Base-by-base conservation (phyloP, 2,797 vertebrate genomes). In the Neostethus bicornis region DNA sequence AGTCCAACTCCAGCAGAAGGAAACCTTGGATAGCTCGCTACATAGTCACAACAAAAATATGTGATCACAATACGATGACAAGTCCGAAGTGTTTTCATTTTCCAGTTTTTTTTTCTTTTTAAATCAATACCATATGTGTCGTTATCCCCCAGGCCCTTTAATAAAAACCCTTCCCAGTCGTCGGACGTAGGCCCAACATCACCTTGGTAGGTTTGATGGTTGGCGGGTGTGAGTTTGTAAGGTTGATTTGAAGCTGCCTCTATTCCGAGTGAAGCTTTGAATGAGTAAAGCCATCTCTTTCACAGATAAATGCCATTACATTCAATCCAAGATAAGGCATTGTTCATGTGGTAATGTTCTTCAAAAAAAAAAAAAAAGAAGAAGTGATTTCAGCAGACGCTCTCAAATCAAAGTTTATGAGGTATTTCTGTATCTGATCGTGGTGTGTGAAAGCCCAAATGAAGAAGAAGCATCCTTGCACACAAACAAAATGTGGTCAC, bases 291-390 rank as follows among this genome's bases (percentile, higher is more conserved):
- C 90, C 90, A 84, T 90, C 90, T 90, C 88, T 88, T 90, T 90
- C 91, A 92, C 92, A 93, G 90, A 92, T 93, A 93, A 92, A 93
- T 94, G 93, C 94, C 92, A 88, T 94, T 93, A 95, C 94, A 96
- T 95, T 95, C 95, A 95, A 93, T 94, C 93, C 94, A 95, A 90
- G 89, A 91, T 98, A 99, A 99, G 96, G 96, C 96, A 98, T 97
- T 95, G 94, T 95, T 94, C 93, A 95, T 92, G 91, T 93, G 80
- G 88, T 89, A 92, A 88, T 92, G 91, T 93, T 89, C 87, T 92
- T 93, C 92, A 93, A 91, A 92, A 76, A 69, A 90, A 90, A n/a
- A n/a, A n/a, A n/a, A n/a, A n/a, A n/a, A n/a, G n/a, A n/a, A n/a
- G n/a, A n/a, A 89, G 82, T 75, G 79, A 88, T 68, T 86, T 78